Evolutionary conservation across 2,113 vertebrate species (phyloP).

Genomic region (Jacana jacana): DNA sequence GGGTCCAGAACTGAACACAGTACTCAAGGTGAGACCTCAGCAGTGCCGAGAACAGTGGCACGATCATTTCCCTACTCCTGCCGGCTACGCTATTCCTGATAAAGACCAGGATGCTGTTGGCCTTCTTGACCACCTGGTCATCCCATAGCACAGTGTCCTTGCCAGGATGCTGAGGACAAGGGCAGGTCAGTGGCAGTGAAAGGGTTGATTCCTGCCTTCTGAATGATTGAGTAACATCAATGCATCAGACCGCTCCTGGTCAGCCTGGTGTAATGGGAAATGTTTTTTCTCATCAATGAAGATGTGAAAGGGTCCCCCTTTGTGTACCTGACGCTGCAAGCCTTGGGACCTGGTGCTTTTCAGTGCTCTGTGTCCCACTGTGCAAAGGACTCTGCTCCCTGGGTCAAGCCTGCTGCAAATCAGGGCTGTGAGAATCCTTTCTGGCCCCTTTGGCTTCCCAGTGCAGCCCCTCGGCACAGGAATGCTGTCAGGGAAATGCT

Average conservation of each 20-base stretch:
- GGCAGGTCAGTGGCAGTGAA: not conserved
- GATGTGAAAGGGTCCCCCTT: not conserved
- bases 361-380: rapidly evolving
- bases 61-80: no score
- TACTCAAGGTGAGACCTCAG: no score
- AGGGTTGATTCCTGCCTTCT: not conserved
- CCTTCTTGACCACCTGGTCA: not conserved
- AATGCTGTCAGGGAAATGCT: not conserved
- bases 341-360: rapidly evolving
- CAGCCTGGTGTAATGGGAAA: not conserved
- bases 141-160: not conserved
- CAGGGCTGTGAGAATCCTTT: not conserved
- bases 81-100: no score
- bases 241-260: not conserved
- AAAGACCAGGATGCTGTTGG: no score
- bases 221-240: not conserved
- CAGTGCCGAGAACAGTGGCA: no score
- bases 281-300: not conserved
- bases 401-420: not conserved
- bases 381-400: not conserved
- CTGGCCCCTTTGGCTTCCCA: not conserved
- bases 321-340: not conserved
- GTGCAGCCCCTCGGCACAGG: rapidly evolving
- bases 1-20: no score
- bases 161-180: not conserved